Base-by-base conservation (phyloP, 2,888 invertebrate genomes). In the Synergus umbraculus region DNA sequence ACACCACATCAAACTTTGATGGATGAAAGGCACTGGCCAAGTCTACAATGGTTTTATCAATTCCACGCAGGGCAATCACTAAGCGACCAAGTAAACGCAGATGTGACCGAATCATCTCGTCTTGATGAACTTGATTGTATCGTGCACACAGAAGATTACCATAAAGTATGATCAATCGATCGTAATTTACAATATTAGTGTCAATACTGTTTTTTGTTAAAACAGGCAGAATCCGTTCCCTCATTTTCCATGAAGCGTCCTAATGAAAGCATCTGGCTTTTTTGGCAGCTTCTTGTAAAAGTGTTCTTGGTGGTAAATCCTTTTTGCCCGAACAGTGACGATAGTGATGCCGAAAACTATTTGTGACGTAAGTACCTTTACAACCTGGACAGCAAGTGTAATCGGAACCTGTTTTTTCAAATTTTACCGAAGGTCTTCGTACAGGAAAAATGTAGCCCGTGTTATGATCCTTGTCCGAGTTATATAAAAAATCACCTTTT, bases 1-100 rank as follows among this genome's bases (percentile, higher is more conserved):
- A 78, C 1, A 58, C 43, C 9, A 54, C 15, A 12, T 84, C 80
- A 37, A 83, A 85, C 60, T 77, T 64, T 66, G 69, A 76, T 13
- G 83, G 83, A 49, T 78, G 43, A 76, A 76, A 83, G 8, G 83
- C 58, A 9, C 69, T 58, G 37, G 77, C 77, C 1, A 85, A 78
- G 43, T 83, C 78, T n/a, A 64, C 44, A 4, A 84, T 66, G 7
- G 77, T 13, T 18, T 1, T 4, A 54, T 76, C 12, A 7, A 43
- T 29, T 0, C n/a, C 22, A 13, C 54, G 41, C 9, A 69, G n/a
- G 18, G 60, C 54, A 9, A 78, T 0, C 12, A 81, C 37, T 18
- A 79, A 46, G 1, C 78, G 41, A 2, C 77, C 79, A 1, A 76
- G 13, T n/a, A 79, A 66, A 12, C 79, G 5, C n/a, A 79, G 18